Conservation (phyloP, 2,797 vertebrate genomes). For the Zalophus californianus region DNA sequence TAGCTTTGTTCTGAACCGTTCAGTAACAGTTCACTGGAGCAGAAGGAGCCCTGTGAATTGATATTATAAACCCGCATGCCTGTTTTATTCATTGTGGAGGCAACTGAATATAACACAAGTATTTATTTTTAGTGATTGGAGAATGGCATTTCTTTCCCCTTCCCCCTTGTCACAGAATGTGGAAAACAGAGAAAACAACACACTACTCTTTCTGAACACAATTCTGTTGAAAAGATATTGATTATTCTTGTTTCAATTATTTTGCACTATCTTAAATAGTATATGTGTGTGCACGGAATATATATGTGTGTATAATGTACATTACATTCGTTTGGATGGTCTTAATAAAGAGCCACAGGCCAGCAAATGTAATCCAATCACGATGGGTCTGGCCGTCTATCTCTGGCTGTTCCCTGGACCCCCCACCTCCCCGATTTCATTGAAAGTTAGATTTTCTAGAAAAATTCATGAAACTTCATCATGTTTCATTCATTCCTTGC, state of each 20-base stretch:
- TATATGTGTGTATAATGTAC: constrained; percentile 64
- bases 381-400: constrained; percentile 46
- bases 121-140: constrained; percentile 87
- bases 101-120: constrained; percentile 86
- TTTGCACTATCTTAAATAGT: constrained; percentile 67
- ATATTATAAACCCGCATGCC: constrained; percentile 89
- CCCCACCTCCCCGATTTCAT: constrained; percentile 71
- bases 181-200: constrained; percentile 69
- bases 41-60: constrained; percentile 89
- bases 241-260: constrained; percentile 81
- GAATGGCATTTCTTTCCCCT: constrained; percentile 63
- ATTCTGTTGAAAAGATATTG: constrained; percentile 71
- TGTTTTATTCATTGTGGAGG: constrained; percentile 87
- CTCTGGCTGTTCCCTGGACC: constrained; percentile 71
- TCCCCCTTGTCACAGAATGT: constrained; percentile 17
- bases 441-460: constrained; percentile 84
- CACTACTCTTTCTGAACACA: constrained; percentile 61
- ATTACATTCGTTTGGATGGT: constrained; percentile 62
- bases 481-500: constrained; percentile 85
- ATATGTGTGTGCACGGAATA: constrained; percentile 27
- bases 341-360: constrained; percentile 79
- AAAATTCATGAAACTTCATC: constrained; percentile 84
- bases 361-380: constrained; percentile 69
- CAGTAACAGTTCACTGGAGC: constrained; percentile 91
- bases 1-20: constrained; percentile 91